Percentiles rank a stretch among this genome's conserved stretches.
These are phyloP conservation scores for Drosophila greeni DNA, from an alignment of 2,888 invertebrate genomes.

Conservation along the genomic window DNA sequence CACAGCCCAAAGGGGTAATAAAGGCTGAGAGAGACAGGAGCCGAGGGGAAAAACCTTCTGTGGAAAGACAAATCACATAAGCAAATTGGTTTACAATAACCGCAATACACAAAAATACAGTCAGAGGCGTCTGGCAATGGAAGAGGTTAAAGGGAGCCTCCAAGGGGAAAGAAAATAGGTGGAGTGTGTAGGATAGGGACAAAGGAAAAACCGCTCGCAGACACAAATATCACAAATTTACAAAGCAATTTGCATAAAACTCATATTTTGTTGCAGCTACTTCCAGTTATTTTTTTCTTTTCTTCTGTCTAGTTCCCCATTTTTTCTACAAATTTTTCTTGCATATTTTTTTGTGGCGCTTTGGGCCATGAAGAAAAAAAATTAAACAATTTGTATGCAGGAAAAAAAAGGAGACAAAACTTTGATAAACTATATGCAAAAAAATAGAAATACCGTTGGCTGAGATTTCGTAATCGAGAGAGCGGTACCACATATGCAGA, in stretches of 20 bases:
- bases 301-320: conserved; percentile 18
- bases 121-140: conserved; percentile 6
- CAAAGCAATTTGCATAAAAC: conserved; percentile 70
- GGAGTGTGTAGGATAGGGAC: conserved; percentile 14
- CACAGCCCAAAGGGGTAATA: conserved; percentile 47
- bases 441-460: conserved; percentile 11
- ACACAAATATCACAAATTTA: conserved; percentile 62
- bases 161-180: conserved; percentile 25
- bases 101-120: conserved; percentile 40
- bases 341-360: conserved; percentile 20
- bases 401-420: conserved; percentile 44
- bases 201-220: conserved; percentile 44
- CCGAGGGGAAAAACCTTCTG: conserved; percentile 26
- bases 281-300: conserved; percentile 54
- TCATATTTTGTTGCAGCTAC: conserved; percentile 65
- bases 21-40: conserved; percentile 28
- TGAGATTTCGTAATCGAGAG: conserved; percentile 63
- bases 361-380: conserved; percentile 30
- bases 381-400: conserved; percentile 62
- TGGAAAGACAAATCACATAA: conserved; percentile 65
- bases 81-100: conserved; percentile 71
- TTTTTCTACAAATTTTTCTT: conserved; percentile 29
- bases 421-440: conserved; percentile 27
- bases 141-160: not conserved
- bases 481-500: conserved; percentile 53